Base-by-base conservation (phyloP, 2,888 invertebrate genomes). In the Eurytoma adleriae region DNA sequence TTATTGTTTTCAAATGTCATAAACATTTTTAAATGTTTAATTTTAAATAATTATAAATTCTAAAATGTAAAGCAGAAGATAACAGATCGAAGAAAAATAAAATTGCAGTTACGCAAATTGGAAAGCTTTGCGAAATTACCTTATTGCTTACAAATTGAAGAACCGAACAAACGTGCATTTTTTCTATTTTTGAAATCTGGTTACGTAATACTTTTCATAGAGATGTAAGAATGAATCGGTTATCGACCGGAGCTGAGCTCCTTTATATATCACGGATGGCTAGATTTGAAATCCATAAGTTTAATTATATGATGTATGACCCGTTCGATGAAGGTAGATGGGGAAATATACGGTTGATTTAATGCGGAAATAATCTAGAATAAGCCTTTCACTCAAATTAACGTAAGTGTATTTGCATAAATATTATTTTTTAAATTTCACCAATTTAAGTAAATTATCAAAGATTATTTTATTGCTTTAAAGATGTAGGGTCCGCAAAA, bases 31-130 rank as follows among this genome's bases (percentile, higher is more conserved):
- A 24, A 24, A 24, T 24, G 24, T 24, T 24, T 24, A 24, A 24
- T 24, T 24, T 24, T 24, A 1, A 24, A 24, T 24, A 24, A 24
- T 1, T 24, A 1, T 24, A 2, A 24, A 24, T 1, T 24, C 24
- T 24, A 2, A 24, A 24, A 24, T 24, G 24, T 24, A 70, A 24
- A 64, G 18, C n/a, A 56, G 48, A 20, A 40, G 20, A 71, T 20
- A 18, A n/a, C 7, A 50, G 14, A 67, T 7, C 27, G 24, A 24
- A n/a, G 5, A 18, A 16, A 20, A 69, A 27, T 2, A 57, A 56
- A 40, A 69, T 69, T 69, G 57, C 13, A 54, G 16, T 1, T 57
- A 20, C 50, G 30, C 40, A 74, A 62, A 74, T 74, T 74, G 74
- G 27, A 74, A 66, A 66, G 24, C 40, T 24, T 24, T 40, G 40